Percentiles rank a stretch among this genome's conserved stretches.
These are phyloP conservation scores for Scaeva pyrastri DNA, from an alignment of 2,888 invertebrate species.

Conservation along the genomic window DNA sequence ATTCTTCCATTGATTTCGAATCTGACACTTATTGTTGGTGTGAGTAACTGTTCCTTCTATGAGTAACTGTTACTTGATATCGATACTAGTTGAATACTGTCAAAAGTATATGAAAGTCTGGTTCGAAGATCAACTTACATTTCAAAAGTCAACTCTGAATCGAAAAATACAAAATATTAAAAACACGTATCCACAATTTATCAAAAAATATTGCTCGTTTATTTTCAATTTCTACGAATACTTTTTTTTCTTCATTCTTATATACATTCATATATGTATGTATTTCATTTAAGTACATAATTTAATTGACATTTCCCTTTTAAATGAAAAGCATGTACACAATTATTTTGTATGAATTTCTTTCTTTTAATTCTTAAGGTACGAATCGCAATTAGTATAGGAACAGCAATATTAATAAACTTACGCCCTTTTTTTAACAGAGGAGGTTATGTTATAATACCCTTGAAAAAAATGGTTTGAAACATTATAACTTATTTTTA, in stretches of 20 bases:
- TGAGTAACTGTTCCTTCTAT: too few relatives aligned
- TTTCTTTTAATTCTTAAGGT: slow-evolving; percentile 54
- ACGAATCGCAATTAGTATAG: slow-evolving; percentile 53
- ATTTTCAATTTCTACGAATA: slow-evolving; percentile 51
- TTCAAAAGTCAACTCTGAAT: background rate
- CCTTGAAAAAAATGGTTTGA: background rate
- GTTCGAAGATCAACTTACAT: background rate
- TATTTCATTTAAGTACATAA: slow-evolving; percentile 14
- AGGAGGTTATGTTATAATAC: background rate
- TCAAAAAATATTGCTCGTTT: slow-evolving; percentile 74
- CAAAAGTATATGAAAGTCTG: too few relatives aligned
- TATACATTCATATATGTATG: background rate
- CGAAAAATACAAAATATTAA: slow-evolving; percentile 1
- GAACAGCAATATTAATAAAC: slow-evolving; percentile 37
- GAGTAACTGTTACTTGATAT: too few relatives aligned
- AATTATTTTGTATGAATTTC: slow-evolving; percentile 48
- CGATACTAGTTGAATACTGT: too few relatives aligned
- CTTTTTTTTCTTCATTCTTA: slow-evolving; percentile 39
- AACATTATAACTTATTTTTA: slow-evolving; percentile 1
- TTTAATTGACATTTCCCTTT: slow-evolving; percentile 39
- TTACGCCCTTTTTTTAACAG: slow-evolving; percentile 1
- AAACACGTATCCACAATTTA: slow-evolving; percentile 30
- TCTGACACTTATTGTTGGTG: too few relatives aligned
- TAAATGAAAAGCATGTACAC: slow-evolving; percentile 30
- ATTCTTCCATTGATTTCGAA: too few relatives aligned